phyloP scores from a whole-genome alignment of 2,113 vertebrate genomes.

The Genyomyrus donnyi region DNA sequence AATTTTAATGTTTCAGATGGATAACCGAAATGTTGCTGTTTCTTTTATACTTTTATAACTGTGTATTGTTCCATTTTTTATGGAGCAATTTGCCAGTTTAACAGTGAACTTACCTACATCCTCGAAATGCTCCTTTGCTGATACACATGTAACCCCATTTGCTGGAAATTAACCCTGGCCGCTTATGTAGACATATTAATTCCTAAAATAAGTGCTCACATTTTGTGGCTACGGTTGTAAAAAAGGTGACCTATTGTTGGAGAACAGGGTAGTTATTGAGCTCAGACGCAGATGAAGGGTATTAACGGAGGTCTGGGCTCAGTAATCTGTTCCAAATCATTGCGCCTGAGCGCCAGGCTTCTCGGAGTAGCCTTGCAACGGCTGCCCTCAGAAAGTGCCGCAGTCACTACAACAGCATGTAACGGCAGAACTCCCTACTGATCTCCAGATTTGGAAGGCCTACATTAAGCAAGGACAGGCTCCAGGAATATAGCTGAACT shows the following conservation, averaged over 20 bases:
- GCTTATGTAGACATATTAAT: conserved; percentile 11
- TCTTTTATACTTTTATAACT: background rate
- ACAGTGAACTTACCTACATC: background rate
- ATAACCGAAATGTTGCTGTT: background rate
- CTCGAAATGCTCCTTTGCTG: background rate
- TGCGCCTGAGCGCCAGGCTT: background rate
- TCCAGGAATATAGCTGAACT: background rate
- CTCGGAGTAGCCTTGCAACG: background rate
- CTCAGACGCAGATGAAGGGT: conserved; percentile 16
- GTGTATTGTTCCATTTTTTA: background rate
- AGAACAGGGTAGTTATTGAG: conserved; percentile 18
- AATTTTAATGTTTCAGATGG: background rate
- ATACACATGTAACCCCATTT: background rate
- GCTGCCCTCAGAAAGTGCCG: background rate
- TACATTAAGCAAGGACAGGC: background rate
- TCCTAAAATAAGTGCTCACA: background rate
- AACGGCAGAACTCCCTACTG: background rate
- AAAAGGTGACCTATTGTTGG: conserved; percentile 13
- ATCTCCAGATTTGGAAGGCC: background rate
- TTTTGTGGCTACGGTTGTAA: background rate
- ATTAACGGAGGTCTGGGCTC: background rate
- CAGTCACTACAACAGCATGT: background rate
- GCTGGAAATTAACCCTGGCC: background rate
- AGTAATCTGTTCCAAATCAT: conserved; percentile 20
- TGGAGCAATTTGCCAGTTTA: background rate